Conservation (phyloP, 2,888 invertebrate genomes). For the Cephonodes hylas region DNA sequence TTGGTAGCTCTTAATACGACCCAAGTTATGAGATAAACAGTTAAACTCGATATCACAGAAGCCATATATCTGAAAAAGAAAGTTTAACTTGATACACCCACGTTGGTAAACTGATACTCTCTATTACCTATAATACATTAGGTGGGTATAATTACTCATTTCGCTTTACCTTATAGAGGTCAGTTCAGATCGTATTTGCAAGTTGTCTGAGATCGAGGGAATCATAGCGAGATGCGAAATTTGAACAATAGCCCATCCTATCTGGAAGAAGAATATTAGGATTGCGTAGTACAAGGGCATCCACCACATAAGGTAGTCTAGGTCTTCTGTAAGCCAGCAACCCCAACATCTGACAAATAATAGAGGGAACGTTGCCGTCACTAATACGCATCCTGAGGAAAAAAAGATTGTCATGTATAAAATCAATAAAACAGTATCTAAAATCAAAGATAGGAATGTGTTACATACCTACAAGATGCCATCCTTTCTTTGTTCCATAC, state of each 20-base stretch:
- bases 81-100: not conserved
- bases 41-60: conserved; percentile 91
- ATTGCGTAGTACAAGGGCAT: conserved; percentile 79
- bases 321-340: conserved; percentile 61
- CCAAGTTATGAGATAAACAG: conserved; percentile 92
- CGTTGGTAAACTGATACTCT: not conserved
- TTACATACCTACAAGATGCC: conserved; percentile 90
- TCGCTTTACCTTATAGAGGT: conserved; percentile 87
- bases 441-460: not conserved
- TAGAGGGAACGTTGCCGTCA: conserved; percentile 88
- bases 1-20: conserved; percentile 82
- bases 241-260: conserved; percentile 96
- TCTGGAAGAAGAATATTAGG: conserved; percentile 89
- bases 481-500: conserved; percentile 88
- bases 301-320: conserved; percentile 71
- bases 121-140: not conserved
- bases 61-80: conserved; percentile 88
- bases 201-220: conserved; percentile 87
- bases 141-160: not conserved
- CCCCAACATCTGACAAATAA: conserved; percentile 87
- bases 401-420: not conserved
- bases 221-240: conserved; percentile 96
- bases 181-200: conserved; percentile 87
- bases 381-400: conserved; percentile 82
- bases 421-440: not conserved